Base-by-base conservation (phyloP, 2,113 vertebrate species). In the Malurus elegans region DNA sequence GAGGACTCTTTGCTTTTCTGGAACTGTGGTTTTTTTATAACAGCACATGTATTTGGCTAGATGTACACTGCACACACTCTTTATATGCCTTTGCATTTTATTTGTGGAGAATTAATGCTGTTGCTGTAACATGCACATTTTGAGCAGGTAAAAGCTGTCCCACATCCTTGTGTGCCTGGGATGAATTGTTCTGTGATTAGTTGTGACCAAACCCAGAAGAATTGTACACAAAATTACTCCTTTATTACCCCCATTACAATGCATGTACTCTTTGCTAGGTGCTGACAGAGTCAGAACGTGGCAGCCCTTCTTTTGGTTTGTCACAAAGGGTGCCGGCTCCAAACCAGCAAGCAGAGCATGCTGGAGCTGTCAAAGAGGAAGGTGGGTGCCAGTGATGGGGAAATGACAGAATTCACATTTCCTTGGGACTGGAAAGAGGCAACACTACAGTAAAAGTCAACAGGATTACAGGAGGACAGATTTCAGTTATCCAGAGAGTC, bases 161-260 rank as follows among this genome's bases (percentile, higher is more conserved):
- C 58, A 14, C 6, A 9, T 50, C 45, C 53, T 61, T 69, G 9
- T 45, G 26, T 91, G 44, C 62, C 66, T 82, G 58, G 53, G n/a
- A 85, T 17, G 8, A 89, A 85, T 86, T 19, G 4, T 75, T 61
- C 80, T 65, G 24, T 69, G 70, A 84, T 64, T 79, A 84, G 45
- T 58, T 87, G 78, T 82, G 45, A 67, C 84, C 61, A 75, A 91
- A 69, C 47, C 14, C 32, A 85, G 70, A 93, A 93, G 67, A 90
- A 79, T n/a, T 47, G 61, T 56, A 57, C n/a, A 72, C 76, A 85
- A 87, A 93, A 92, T 90, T 82, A 38, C 26, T 79, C 44, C 73
- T 91, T 95, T 95, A 92, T 89, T 95, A 31, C 84, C 42, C 21
- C 56, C 65, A 48, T 92, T 95, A 89, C 80, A 93, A 50, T 57